Evolutionary conservation across 2,113 vertebrate genomes (phyloP), one percentile per base, ranked within the genome.

Genomic region (Dissostichus mawsoni): DNA sequence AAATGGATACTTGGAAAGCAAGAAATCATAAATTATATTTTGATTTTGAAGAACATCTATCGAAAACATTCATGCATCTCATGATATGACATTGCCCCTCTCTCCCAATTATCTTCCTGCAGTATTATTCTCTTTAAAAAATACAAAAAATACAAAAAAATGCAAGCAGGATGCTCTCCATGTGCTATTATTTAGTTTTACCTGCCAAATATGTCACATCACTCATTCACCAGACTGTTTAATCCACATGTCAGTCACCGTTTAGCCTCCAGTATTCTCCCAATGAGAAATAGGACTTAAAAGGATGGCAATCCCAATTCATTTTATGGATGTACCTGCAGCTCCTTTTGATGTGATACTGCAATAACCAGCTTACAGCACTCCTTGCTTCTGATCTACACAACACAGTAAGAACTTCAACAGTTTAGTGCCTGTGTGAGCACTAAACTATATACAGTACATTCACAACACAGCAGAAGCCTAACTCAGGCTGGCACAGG

Each of bases 391-490:
- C 33, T 55, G 69, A 83, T 79, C 63, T 74, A 23, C 41, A 53
- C 69, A 61, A 64, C 77, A 69, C 63, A 75, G 76, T 55, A 66
- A 83, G 77, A 74, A 83, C 55, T 81, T 84, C 47, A 67, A 68
- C 13, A n/a, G 66, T 82, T 76, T 79, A 78, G 47, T 74, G 80
- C 69, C 58, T 74, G 51, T 69, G 68, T 83, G 85, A 74, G 76
- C 82, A 77, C 64, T 44, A 56, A 11, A 25, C 81, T 56, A 29
- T 29, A 29, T 29, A 44, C 25, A 33, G 48, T 18, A 17, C 71
- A 69, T 68, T 80, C 58, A 79, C 50, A 36, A 41, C 77, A 51
- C 80, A 69, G 64, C 63, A 68, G 33, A 62, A 66, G 23, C 68
- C 8, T 13, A 23, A 68, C 44, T 58, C 25, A 17, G 59, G 53